Evolutionary conservation across 2,797 vertebrate species (phyloP), one percentile per base, ranked within the genome.

Genomic region (Phalloptychus januarius): DNA sequence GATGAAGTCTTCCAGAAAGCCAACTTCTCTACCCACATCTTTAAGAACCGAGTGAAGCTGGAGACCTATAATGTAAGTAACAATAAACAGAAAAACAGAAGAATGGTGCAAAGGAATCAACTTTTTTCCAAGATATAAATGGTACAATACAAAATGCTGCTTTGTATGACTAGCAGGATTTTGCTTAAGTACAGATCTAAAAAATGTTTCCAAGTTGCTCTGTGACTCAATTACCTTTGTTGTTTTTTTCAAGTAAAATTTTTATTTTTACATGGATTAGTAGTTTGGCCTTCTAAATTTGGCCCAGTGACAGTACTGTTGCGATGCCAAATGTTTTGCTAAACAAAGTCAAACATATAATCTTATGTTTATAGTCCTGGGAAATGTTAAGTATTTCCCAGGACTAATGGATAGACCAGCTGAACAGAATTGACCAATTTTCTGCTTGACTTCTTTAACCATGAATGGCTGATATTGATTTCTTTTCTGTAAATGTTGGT

Each of bases 1-100:
- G 95, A 98, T 23, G 95, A 98, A 87, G 94, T 99, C 86, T 97
- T 99, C 93, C 96, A 97, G 76, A 97, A 96, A 79, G 96, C 96
- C 92, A 97, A 94, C 94, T 98, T 97, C 88, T 96, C 91, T 79
- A 96, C 97, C 0, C 96, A 96, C 54, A 94, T 96, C 74, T 98
- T 99, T 93, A 96, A 90, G 88, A 96, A 97, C 95, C 86, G 96
- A 87, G 95, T 97, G 84, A 99, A 99, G 85, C 90, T 98, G 87
- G 98, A 99, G 92, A 99, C 96, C 0, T 99, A 97, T 94, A 98
- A 99, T 0, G 98, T 99, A 91, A 98, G 98, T 97, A 82, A 23
- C 58, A 54, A 18, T 31, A 75, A 74, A 79, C 20, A 1, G 2
- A 25, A 79, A 56, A 73, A 79, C 52, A 82, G 50, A 40, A 61